Base-by-base conservation (phyloP, 2,113 vertebrate species). In the Cryptoleucopteryx plumbea region DNA sequence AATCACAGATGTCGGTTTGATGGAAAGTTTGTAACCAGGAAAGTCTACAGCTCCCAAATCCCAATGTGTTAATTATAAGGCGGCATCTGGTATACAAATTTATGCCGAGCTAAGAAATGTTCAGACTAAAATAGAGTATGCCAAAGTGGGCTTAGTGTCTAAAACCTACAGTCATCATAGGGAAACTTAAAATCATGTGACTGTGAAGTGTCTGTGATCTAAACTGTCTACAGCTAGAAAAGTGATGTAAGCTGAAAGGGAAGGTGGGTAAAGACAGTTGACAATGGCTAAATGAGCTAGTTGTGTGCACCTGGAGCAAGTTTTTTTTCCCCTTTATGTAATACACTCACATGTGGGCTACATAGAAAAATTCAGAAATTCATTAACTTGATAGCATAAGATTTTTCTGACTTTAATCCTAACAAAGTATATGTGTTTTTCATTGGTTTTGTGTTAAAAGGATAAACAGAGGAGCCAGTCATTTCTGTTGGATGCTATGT, bases 1-100 rank as follows among this genome's bases (percentile, higher is more conserved):
- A 98, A 98, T 98, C 98, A 98, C 98, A 98, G 98, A 98, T 98
- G 98, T 98, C 95, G 63, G 83, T 97, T 96, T 98, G 98, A 98
- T 98, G 94, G 94, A 96, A 98, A 98, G 98, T 98, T 98, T 98
- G 97, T 98, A 98, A 98, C 91, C 84, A 98, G 95, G 96, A 96
- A 98, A 97, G 97, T 98, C 93, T 97, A 98, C 96, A 97, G 97
- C 94, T 98, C 97, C 94, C 93, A 98, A 98, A 98, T 98, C 97
- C 95, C 98, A 97, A 59, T 45, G 92, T 98, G 98, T 98, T 98
- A 98, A 98, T 98, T 98, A 98, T 90, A 97, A 98, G 96, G 92
- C 86, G 47, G 97, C 98, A 98, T 98, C 98, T 98, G 98, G 96
- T 98, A 96, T 96, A 98, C 95, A 98, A 98, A 98, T 98, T 98